These are phyloP conservation scores for Sphaerophoria taeniata DNA, from an alignment of 2,888 invertebrate genomes.

Conservation along the genomic window DNA sequence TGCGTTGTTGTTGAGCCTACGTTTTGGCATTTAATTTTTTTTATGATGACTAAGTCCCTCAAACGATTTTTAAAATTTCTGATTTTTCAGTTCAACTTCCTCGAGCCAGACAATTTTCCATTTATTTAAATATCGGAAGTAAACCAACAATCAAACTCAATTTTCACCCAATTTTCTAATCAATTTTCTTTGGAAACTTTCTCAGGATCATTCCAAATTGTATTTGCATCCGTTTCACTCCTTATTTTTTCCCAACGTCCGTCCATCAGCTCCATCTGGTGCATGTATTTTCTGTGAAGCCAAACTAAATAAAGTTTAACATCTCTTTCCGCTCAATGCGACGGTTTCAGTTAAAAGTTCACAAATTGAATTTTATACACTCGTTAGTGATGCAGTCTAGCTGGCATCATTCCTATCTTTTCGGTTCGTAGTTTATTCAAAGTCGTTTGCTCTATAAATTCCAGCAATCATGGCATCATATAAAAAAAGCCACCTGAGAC, in stretches of 20 bases:
- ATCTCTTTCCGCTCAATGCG: constrained; percentile 38
- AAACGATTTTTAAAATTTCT: background rate
- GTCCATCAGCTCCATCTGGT: background rate
- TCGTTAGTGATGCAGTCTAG: background rate
- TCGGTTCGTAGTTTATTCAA: background rate
- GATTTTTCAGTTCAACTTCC: background rate
- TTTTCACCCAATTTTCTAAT: constrained; percentile 59
- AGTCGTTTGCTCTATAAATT: constrained; percentile 35
- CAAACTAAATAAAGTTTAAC: constrained; percentile 53
- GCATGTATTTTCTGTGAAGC: constrained; percentile 5
- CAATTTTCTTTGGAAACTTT: constrained; percentile 64
- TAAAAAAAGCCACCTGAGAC: constrained; percentile 28
- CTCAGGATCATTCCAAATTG: constrained; percentile 37
- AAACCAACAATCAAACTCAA: constrained; percentile 49
- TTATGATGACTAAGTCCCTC: background rate
- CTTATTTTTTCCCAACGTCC: background rate
- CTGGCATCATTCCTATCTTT: constrained; percentile 10
- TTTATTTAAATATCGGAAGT: constrained; percentile 24
- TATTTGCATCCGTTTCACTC: constrained; percentile 17
- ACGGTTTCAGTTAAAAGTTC: constrained; percentile 58
- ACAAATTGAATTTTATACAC: constrained; percentile 48
- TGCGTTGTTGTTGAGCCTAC: constrained; percentile 4
- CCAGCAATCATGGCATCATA: background rate
- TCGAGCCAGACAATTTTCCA: background rate
- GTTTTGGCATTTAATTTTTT: constrained; percentile 23